Percentiles rank a stretch among this genome's conserved stretches.
These are phyloP conservation scores for Acrocyrtus sp. DNA, from an alignment of 2,888 invertebrate genomes.

Conservation along the genomic window DNA sequence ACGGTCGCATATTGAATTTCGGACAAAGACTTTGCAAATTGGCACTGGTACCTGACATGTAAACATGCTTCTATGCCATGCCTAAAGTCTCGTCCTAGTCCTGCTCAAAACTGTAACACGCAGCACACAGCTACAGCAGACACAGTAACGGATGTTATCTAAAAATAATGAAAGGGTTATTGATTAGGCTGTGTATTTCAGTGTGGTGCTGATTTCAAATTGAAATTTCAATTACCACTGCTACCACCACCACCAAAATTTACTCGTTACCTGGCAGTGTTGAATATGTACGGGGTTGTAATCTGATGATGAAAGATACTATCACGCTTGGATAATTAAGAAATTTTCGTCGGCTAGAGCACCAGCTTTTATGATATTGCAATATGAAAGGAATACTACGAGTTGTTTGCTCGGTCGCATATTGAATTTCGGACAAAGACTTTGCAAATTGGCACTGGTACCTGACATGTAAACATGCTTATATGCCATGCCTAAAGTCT, in stretches of 20 bases:
- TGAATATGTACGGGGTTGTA: constrained; percentile 4
- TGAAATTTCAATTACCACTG: too few relatives aligned
- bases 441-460: not conserved
- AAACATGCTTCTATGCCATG: not conserved
- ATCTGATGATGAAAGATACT: constrained; percentile 22
- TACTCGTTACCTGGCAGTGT: constrained; percentile 21
- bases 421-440: too few relatives aligned
- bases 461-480: not conserved
- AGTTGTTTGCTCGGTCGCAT: too few relatives aligned
- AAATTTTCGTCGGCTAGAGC: not conserved
- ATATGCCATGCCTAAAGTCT: not conserved
- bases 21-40: not conserved
- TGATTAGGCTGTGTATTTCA: constrained; percentile 14
- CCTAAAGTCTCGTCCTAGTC: not conserved
- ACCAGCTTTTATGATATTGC: not conserved
- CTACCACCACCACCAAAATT: too few relatives aligned
- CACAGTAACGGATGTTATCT: not conserved
- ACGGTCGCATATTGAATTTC: too few relatives aligned
- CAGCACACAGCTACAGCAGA: constrained; percentile 5
- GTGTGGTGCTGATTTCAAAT: constrained; percentile 4
- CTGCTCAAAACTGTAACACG: constrained; percentile 5
- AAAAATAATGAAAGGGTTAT: constrained; percentile 12
- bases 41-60: not conserved
- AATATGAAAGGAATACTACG: too few relatives aligned
- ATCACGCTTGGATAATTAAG: constrained; percentile 35